These are phyloP conservation scores for Synanthedon andrenaeformis DNA, from an alignment of 2,888 invertebrate species.

Conservation along the genomic window DNA sequence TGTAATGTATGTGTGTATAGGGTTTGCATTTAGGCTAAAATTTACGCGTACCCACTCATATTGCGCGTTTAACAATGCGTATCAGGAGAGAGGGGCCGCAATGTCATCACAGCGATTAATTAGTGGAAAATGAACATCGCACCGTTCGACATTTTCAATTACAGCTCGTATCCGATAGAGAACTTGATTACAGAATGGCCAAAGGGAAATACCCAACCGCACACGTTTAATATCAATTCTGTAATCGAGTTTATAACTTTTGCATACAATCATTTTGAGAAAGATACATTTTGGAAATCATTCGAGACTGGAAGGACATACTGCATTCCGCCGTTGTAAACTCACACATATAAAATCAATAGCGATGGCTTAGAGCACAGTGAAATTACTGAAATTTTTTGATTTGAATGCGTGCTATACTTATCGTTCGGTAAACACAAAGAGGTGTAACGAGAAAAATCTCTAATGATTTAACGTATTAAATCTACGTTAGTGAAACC, in stretches of 20 bases:
- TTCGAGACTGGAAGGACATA: too few relatives aligned
- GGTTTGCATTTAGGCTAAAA: background rate
- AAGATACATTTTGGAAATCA: constrained; percentile 1
- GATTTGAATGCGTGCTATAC: too few relatives aligned
- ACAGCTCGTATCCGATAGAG: constrained; percentile 42
- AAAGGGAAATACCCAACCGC: constrained; percentile 32
- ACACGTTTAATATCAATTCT: constrained; percentile 26
- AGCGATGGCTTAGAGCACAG: too few relatives aligned
- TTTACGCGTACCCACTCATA: background rate
- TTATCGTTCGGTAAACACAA: too few relatives aligned
- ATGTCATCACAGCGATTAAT: constrained; percentile 62
- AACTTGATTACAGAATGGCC: constrained; percentile 44
- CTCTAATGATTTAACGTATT: too few relatives aligned
- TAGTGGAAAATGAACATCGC: constrained; percentile 67
- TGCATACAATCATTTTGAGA: constrained; percentile 19
- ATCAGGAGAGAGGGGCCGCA: background rate
- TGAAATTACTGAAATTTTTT: too few relatives aligned
- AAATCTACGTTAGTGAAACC: too few relatives aligned
- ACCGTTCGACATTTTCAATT: constrained; percentile 64
- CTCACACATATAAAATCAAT: too few relatives aligned
- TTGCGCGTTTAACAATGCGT: background rate
- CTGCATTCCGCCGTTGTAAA: too few relatives aligned
- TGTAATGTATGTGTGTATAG: too few relatives aligned
- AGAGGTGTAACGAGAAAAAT: too few relatives aligned
- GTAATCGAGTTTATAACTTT: constrained; percentile 44